phyloP scores from a whole-genome alignment of 2,113 vertebrate species.

The Brienomyrus longianalis region DNA sequence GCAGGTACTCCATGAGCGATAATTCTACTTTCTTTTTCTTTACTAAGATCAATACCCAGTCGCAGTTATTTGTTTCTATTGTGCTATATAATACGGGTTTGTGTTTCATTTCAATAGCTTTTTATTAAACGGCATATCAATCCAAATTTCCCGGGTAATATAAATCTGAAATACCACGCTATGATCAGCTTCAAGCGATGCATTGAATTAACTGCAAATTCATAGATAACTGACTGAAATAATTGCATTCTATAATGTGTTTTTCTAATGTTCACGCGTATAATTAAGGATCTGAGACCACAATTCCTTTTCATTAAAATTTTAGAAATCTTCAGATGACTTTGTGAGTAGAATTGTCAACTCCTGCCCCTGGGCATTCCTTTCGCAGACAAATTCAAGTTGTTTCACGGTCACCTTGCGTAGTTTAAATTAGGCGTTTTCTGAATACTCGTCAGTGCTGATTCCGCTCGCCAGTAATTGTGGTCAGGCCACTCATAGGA shows the following conservation, averaged over 20 bases:
- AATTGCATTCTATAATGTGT: conserved; percentile 16
- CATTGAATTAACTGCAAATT: not conserved
- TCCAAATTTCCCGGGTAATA: not conserved
- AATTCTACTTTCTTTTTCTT: not conserved
- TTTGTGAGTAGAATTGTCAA: conserved; percentile 2
- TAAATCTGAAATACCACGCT: conserved; percentile 10
- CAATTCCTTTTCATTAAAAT: conserved; percentile 1
- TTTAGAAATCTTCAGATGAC: conserved; percentile 13
- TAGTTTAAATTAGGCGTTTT: not conserved
- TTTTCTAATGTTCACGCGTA: conserved; percentile 11
- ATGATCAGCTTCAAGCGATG: not conserved
- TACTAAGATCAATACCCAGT: conserved; percentile 1
- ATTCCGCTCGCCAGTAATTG: not conserved
- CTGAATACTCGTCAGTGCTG: not conserved
- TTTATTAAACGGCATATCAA: conserved; percentile 7
- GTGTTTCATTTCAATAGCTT: not conserved
- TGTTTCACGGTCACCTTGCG: not conserved
- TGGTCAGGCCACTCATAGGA: not conserved
- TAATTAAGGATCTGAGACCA: conserved; percentile 20
- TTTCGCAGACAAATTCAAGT: not conserved
- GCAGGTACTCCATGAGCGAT: not conserved
- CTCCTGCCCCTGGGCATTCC: not conserved
- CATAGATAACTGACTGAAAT: conserved; percentile 13
- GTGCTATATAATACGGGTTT: not conserved
- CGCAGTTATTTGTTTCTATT: not conserved